Percentiles rank a stretch among this genome's conserved stretches.
These are phyloP conservation scores for Pachydiplax longipennis DNA, from an alignment of 2,888 invertebrate species.

Conservation along the genomic window DNA sequence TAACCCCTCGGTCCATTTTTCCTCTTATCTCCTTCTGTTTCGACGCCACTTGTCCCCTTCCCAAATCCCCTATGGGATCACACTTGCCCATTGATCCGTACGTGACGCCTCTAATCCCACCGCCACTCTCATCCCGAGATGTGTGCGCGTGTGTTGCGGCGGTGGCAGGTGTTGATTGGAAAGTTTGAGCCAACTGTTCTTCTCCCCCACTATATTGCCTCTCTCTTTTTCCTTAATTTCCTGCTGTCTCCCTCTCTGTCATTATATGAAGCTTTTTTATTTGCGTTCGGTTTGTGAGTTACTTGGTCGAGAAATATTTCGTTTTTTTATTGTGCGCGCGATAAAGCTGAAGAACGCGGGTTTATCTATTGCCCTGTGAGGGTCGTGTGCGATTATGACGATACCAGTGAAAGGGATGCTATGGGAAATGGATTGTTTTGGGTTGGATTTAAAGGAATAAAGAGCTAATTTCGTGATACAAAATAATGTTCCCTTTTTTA, in stretches of 20 bases:
- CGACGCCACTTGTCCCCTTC: not conserved
- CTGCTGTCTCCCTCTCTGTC: not conserved
- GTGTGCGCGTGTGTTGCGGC: not conserved
- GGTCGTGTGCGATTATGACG: too few species aligned
- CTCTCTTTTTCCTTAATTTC: not conserved
- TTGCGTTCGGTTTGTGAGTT: too few species aligned
- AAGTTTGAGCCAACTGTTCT: constrained; percentile 34
- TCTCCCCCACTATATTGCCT: not conserved
- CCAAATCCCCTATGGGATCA: constrained; percentile 39
- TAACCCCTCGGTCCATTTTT: not conserved
- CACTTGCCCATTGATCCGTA: constrained; percentile 6
- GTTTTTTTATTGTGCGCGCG: too few species aligned
- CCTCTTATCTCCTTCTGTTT: not conserved
- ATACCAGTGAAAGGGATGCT: too few species aligned
- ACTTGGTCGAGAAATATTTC: too few species aligned
- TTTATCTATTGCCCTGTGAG: too few species aligned
- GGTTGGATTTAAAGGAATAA: too few species aligned
- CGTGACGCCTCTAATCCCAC: constrained; percentile 6
- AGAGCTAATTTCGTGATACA: too few species aligned
- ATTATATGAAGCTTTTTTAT: not conserved
- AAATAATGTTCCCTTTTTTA: too few species aligned
- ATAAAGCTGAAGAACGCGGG: too few species aligned
- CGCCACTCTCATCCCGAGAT: not conserved
- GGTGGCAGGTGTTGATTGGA: constrained; percentile 45
- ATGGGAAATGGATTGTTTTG: too few species aligned